phyloP scores from a whole-genome alignment of 2,113 vertebrate species.

The Felis catus region F.catus_Fca126_mat1.0 CM031423.1:9930501-9931000 shows the following conservation, averaged over 20 bases:
- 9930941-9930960: background rate
- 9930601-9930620: conserved; percentile 96
- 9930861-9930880: background rate
- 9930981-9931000: background rate
- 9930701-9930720: background rate
- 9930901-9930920: background rate
- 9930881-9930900: background rate
- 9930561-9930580: conserved; percentile 97
- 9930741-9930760: background rate
- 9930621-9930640: conserved; percentile 99
- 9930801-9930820: too few relatives aligned
- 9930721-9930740: background rate
- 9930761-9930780: background rate
- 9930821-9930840: background rate
- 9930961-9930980: background rate
- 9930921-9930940: background rate
- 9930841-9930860: background rate
- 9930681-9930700: rapidly evolving
- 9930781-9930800: background rate
- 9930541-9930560: conserved; percentile 98
- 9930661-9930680: conserved; percentile 94
- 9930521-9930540: background rate
- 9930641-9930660: conserved; percentile 98
- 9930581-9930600: conserved; percentile 98
- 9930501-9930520: conserved; percentile 34